Evolutionary conservation across 2,888 invertebrate species (phyloP).

Genomic region (Tetramorium bicarinatum): DNA sequence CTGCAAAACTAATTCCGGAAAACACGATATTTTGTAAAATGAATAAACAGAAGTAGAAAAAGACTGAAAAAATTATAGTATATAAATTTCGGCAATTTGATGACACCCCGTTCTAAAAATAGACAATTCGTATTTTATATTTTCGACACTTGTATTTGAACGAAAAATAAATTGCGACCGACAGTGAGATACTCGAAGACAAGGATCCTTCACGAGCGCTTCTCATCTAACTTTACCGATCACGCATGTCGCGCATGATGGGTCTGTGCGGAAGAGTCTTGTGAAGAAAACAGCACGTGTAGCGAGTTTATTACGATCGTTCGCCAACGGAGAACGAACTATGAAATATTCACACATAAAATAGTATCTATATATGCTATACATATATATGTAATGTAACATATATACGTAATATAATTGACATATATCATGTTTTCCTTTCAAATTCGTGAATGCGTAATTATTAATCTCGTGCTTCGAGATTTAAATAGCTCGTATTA

Average conservation of each 20-base stretch:
- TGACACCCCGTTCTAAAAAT: neutral
- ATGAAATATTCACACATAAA: neutral
- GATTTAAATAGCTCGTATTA: conserved; percentile 26
- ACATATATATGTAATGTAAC: neutral
- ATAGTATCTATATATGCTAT: neutral
- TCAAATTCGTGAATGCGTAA: neutral
- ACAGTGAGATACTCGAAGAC: neutral
- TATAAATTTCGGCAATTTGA: neutral
- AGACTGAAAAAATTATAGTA: neutral
- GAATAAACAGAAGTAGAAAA: neutral
- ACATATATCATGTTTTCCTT: neutral
- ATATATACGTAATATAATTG: neutral
- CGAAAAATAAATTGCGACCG: neutral
- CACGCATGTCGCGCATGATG: conserved; percentile 47
- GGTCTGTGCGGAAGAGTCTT: neutral
- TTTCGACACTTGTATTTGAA: neutral
- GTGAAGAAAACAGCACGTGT: conserved; percentile 3
- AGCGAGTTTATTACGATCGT: conserved; percentile 22
- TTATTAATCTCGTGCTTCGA: neutral
- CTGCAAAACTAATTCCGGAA: neutral
- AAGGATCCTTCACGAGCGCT: neutral
- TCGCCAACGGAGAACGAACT: neutral
- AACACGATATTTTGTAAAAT: neutral
- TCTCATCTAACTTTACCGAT: conserved; percentile 18
- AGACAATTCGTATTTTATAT: neutral